Evolutionary conservation across 2,113 vertebrate species (phyloP).

Genomic region (Pollimyrus isidori): DNA sequence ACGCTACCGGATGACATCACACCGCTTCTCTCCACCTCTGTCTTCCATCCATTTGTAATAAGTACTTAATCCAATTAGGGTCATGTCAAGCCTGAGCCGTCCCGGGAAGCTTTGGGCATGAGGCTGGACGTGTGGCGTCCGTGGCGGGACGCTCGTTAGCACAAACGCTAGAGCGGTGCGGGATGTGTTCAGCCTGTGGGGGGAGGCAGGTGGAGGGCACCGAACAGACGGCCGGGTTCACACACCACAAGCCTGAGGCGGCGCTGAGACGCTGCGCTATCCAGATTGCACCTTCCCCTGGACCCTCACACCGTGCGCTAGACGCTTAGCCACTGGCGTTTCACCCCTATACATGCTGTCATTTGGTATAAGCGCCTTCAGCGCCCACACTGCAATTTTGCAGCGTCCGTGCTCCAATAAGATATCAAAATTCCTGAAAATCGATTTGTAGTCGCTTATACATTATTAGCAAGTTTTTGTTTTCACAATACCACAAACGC

Average conservation of each 20-base stretch:
- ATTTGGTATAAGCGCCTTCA: neutral
- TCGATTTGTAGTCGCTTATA: neutral
- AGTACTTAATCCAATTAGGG: constrained; percentile 9
- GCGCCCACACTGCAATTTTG: neutral
- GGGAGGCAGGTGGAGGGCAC: neutral
- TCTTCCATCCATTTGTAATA: constrained; percentile 4
- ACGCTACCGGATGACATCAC: neutral
- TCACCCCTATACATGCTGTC: neutral
- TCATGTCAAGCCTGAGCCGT: neutral
- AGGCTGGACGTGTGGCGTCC: neutral
- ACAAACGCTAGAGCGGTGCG: neutral
- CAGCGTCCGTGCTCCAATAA: neutral
- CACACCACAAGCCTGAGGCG: neutral
- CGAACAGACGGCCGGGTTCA: neutral
- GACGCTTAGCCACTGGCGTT: neutral
- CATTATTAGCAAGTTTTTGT: neutral
- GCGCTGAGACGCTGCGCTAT: neutral
- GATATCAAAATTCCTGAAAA: neutral
- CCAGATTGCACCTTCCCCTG: neutral
- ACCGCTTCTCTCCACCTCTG: neutral
- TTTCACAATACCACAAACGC: neutral
- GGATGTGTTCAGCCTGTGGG: neutral
- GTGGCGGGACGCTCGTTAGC: neutral
- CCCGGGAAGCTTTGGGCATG: neutral
- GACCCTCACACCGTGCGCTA: neutral